Evolutionary conservation across 2,888 invertebrate species (phyloP).

Genomic region (Dryococelus australis): DNA sequence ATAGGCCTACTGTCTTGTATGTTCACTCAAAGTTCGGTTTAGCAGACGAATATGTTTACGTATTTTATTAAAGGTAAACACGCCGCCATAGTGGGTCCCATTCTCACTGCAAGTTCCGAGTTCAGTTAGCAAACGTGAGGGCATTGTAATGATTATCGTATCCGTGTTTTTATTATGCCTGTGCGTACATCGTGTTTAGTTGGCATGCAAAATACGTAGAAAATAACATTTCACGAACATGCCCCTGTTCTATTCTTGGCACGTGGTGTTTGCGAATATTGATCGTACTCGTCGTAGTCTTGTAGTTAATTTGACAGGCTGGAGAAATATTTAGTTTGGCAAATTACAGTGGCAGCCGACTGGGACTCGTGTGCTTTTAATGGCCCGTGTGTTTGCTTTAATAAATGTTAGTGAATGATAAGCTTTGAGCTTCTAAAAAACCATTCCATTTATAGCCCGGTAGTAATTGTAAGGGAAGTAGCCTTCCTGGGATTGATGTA

Average conservation of each 20-base stretch:
- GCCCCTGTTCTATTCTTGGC: neutral
- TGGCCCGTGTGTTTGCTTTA: no score
- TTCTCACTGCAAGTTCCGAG: no score
- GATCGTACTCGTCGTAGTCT: neutral
- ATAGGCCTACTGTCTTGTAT: neutral
- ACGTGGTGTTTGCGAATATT: neutral
- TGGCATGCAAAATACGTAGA: neutral
- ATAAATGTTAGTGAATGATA: no score
- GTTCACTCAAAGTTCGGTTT: neutral
- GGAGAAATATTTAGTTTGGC: no score
- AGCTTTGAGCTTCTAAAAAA: no score
- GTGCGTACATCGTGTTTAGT: neutral
- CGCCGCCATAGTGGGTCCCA: neutral
- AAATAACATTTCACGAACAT: neutral
- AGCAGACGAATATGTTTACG: neutral
- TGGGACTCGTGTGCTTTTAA: no score
- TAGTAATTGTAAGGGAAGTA: no score
- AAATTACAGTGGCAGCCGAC: no score
- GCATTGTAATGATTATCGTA: neutral
- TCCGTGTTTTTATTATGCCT: neutral
- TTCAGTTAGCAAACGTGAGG: neutral
- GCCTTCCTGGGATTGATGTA: no score
- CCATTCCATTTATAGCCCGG: no score
- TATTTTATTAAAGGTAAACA: neutral
- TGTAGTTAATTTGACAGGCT: neutral